These are phyloP conservation scores for Notospermus geniculatus DNA, from an alignment of 1,140 invertebrate species.

Conservation along the genomic window DNA sequence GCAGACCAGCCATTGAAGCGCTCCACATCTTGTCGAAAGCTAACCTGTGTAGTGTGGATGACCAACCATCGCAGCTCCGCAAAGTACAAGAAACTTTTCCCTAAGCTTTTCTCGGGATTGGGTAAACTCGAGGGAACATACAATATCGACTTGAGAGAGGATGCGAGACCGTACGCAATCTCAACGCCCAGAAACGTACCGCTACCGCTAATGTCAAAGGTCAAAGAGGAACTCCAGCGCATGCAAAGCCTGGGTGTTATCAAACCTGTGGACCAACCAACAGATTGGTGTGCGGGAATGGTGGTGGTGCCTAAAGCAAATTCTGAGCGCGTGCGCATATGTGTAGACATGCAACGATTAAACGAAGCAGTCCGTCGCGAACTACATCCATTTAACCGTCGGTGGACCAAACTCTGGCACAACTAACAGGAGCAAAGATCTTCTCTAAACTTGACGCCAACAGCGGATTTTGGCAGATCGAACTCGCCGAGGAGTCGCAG, in stretches of 20 bases:
- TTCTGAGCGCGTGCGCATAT: conserved; percentile 3
- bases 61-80: not conserved
- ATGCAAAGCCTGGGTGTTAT: not conserved
- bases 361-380: not conserved
- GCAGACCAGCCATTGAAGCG: conserved; percentile 6
- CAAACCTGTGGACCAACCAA: conserved; percentile 4
- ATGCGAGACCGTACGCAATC: not conserved
- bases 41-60: not conserved
- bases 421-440: not conserved
- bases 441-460: conserved; percentile 7
- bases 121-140: not conserved
- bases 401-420: not conserved
- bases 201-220: not conserved
- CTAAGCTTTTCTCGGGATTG: conserved; percentile 5
- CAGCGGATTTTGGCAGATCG: not conserved
- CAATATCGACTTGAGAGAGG: conserved; percentile 1
- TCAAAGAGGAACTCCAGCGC: not conserved
- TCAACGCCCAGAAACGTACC: not conserved
- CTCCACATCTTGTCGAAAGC: conserved; percentile 6
- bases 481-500: conserved; percentile 4
- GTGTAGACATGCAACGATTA: not conserved
- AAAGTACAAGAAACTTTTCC: conserved; percentile 7
- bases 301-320: not conserved
- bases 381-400: not conserved
- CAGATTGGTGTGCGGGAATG: not conserved